A percentile compares a stretch with the other conserved stretches of the same genome.
Evolutionary conservation across 2,113 vertebrate genomes (phyloP).

Genomic region (Alligator mississippiensis): DNA sequence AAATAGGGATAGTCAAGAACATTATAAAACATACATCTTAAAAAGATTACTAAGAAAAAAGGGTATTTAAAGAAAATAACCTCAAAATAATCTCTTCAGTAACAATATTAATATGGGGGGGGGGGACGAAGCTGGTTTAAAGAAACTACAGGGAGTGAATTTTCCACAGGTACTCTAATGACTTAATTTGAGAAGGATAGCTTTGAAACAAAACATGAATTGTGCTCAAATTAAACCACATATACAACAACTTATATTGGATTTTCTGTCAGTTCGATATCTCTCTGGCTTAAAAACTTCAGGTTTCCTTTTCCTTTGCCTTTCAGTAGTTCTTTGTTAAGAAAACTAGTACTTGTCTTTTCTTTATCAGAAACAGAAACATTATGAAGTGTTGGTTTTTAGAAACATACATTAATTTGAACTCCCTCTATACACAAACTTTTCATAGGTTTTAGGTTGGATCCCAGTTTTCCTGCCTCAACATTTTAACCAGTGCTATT

Average conservation of each 20-base stretch:
- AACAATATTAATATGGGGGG: neutral
- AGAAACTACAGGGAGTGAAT: neutral
- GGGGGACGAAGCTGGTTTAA: rapidly evolving
- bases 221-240: neutral
- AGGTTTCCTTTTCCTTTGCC: neutral
- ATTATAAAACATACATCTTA: neutral
- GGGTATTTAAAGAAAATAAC: neutral
- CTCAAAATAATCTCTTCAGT: neutral
- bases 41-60: neutral
- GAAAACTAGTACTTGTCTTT: neutral
- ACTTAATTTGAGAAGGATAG: neutral
- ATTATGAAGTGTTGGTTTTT: neutral
- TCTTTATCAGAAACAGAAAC: neutral
- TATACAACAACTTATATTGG: neutral
- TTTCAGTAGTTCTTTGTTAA: neutral
- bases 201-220: neutral
- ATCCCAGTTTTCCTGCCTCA: too few species aligned
- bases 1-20: neutral
- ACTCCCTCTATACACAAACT: too few species aligned
- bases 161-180: neutral
- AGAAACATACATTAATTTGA: too few species aligned
- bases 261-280: neutral
- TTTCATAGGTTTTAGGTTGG: too few species aligned
- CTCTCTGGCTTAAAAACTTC: neutral
- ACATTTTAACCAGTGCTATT: too few species aligned